Base-by-base conservation (phyloP, 2,113 vertebrate species). In the Notothenia rossii region DNA sequence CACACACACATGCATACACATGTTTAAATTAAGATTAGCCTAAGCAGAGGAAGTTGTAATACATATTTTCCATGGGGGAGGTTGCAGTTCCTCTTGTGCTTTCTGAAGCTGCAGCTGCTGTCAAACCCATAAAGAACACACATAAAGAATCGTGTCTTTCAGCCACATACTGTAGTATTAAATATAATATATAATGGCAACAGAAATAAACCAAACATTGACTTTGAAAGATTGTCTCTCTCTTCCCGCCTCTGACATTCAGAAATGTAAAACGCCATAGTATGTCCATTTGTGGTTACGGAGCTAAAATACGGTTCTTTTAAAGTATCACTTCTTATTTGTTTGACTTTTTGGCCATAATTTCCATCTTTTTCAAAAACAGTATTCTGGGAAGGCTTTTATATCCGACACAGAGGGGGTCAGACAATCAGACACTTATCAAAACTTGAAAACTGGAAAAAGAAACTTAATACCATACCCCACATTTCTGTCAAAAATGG, bases 11-110 rank as follows among this genome's bases (percentile, higher is more conserved):
- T 51, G 12, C 25, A 2, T 25, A 17, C 20, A 15, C 69, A 54
- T 40, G 36, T 40, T n/a, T 54, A 20, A 7, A 40, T 4, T 70
- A 48, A 59, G 62, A 22, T 60, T 68, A 25, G 33, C 51, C 0
- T 33, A 1, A 25, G 67, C 0, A 43, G 72, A 14, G 54, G 84
- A 88, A 82, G 84, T 75, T 69, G 48, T 15, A 60, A 17, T 22
- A 50, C 1, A 36, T n/a, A 43, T 69, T 75, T 81, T 81, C 74
- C 79, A 51, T 48, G 46, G 36, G 36, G 1, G 8, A 18, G 2
- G 60, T 60, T 79, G 79, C 71, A 76, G 63, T 85, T 86, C 66
- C 36, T 1, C 29, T 12, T 74, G 46, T 48, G 25, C 10, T 65
- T 36, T 85, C 10, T 72, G 72, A 67, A 17, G 46, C 61, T 58